Percentiles rank a stretch among this genome's conserved stretches.
phyloP scores from a whole-genome alignment of 2,113 vertebrate genomes.

The Galbula dea region DNA sequence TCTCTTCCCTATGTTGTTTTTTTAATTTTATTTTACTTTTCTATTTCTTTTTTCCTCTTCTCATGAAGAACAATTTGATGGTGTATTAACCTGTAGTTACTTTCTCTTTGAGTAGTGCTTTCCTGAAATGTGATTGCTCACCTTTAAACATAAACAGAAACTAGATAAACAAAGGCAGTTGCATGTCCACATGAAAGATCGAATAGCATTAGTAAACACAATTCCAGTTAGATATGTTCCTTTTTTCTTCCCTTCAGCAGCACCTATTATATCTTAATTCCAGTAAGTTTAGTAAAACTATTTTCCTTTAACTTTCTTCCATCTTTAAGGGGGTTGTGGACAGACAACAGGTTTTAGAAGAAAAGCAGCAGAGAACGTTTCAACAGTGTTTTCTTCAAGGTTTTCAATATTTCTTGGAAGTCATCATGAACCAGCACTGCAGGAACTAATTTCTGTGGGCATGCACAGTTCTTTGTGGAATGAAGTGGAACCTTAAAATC shows the following conservation, averaged over 20 bases:
- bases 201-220: neutral
- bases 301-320: neutral
- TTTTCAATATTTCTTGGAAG: neutral
- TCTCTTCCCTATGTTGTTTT: neutral
- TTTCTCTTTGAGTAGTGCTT: neutral
- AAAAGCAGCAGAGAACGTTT: neutral
- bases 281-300: neutral
- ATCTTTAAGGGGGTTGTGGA: fast-evolving
- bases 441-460: neutral
- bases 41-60: neutral
- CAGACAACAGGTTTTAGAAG: neutral
- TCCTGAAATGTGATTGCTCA: neutral
- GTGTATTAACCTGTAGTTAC: neutral
- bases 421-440: fast-evolving
- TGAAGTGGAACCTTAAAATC: neutral
- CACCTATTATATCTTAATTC: neutral
- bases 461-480: neutral
- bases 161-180: neutral
- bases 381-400: no score
- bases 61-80: neutral
- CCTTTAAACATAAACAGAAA: neutral
- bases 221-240: neutral
- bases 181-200: neutral
- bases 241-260: neutral
- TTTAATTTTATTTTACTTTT: neutral